Base-by-base conservation (phyloP, 2,888 invertebrate genomes). In the Volucella bombylans region DNA sequence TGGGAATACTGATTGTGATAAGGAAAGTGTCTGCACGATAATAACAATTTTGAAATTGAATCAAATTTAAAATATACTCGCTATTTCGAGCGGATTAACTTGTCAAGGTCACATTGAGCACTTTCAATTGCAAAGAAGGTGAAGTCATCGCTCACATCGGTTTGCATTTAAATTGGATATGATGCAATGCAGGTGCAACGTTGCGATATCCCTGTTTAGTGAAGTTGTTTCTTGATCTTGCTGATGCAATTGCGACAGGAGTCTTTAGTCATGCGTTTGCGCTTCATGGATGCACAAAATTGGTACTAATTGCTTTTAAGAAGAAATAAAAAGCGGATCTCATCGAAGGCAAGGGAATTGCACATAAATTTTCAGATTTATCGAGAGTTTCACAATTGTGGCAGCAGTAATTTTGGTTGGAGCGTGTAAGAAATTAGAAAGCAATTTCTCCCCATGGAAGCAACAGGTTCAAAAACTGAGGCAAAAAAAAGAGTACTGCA, bases 51-150 rank as follows among this genome's bases (percentile, higher is more conserved):
- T 41, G 41, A 41, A 41, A 50, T 41, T 6, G 52, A 65, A 39
- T 12, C 10, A 9, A 10, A 49, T 49, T 64, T 39, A 8, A 39
- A 41, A 41, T 64, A 50, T 50, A 50, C 6, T 6, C 6, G 6
- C 6, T 23, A 52, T 67, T 45, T 45, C 52, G 52, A 43, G 54
- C 41, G 4, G 11, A 67, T 67, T 43, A 43, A n/a, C 8, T 45
- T 12, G 4, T 67, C 65, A 65, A 65, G 65, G 65, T n/a, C 50
- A 41, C 2, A 15, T 49, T 12, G 18, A 50, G 15, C 52, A 18
- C 2, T n/a, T 18, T 12, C 15, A 8, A 49, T 15, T 4, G 14
- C 9, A 64, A 38, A 54, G 1, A 6, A 31, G 38, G 2, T 11
- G 59, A 59, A 41, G 15, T 59, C 41, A 43, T 41, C 18, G 4